Evolutionary conservation across 2,113 vertebrate genomes (phyloP).

Genomic region (Sorex fumeus): DNA sequence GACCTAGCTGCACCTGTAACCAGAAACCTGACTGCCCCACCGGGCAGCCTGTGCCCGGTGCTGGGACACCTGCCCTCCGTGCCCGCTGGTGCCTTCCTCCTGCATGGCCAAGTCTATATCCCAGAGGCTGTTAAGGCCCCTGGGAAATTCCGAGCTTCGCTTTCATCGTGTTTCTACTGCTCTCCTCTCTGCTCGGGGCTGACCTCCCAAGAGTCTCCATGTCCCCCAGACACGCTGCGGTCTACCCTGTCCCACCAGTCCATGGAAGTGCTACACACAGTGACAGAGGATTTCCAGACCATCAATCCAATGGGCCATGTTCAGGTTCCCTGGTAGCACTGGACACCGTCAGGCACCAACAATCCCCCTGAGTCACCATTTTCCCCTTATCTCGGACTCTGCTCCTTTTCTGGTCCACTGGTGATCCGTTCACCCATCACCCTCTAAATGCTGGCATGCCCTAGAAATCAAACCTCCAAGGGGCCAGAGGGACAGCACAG

Average conservation of each 20-base stretch:
- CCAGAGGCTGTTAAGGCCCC: not conserved
- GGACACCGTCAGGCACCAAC: too few relatives aligned
- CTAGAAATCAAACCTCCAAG: not conserved
- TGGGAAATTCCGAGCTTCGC: too few relatives aligned
- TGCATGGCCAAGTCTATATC: not conserved
- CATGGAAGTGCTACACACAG: not conserved
- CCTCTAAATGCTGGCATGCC: not conserved
- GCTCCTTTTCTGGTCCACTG: not conserved
- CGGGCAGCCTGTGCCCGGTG: too few relatives aligned
- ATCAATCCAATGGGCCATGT: too few relatives aligned
- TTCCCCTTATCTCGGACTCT: not conserved
- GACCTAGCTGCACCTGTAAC: not conserved
- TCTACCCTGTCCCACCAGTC: not conserved
- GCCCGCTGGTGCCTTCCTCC: not conserved
- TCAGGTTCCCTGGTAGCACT: too few relatives aligned
- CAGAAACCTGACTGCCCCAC: not conserved
- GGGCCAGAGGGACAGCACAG: too few relatives aligned
- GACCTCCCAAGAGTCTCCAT: not conserved
- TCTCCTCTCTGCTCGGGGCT: not conserved
- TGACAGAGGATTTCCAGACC: too few relatives aligned
- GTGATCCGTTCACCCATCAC: not conserved
- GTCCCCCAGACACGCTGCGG: not conserved
- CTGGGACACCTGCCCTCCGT: not conserved
- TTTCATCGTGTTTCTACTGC: too few relatives aligned
- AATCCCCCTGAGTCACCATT: not conserved